Evolutionary conservation across 2,113 vertebrate species (phyloP), one percentile per base, ranked within the genome.

Genomic region (Poeciliopsis prolifica): DNA sequence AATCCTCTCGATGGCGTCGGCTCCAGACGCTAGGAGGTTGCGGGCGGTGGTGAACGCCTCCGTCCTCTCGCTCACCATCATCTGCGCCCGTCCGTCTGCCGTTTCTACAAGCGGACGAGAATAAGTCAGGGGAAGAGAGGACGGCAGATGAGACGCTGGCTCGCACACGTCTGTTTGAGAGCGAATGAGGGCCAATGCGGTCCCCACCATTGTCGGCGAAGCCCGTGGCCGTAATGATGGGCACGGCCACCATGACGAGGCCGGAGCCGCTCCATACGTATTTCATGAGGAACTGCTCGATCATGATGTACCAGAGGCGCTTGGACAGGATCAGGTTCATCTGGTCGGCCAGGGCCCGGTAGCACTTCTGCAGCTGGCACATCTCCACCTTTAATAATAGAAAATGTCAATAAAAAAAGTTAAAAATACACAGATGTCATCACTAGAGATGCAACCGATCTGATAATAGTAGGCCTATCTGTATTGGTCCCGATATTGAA

Each of bases 261-360:
- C 98, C 98, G 77, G 97, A 93, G 90, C 95, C 86, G 81, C 98
- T 99, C 98, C 98, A 99, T 81, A 99, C 96, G 15, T 99, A 99
- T 90, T 99, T 99, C 98, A 99, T 99, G 86, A 99, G 94, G 92
- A 99, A 99, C 89, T 99, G 98, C 79, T 99, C 98, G 76, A 99
- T 90, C 98, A 99, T 99, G 90, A 99, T 94, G 92, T 99, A 99
- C 98, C 98, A 99, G 11, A 99, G 94, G 10, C 97, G 96, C 84
- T 99, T 98, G 79, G 96, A 98, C 74, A 99, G 93, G 90, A 99
- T 98, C 75, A 99, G 95, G 90, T 97, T 96, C 95, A 98, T 99
- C 84, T 99, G 98, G 42, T 96, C 95, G 0, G 95, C 96, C 92
- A 99, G 93, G 69, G 96, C 95, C 83, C 93, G 94, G 94, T 99